Evolutionary conservation across 2,797 vertebrate species (phyloP), one percentile per base, ranked within the genome.

Genomic region (Tadarida brasiliensis): DNA sequence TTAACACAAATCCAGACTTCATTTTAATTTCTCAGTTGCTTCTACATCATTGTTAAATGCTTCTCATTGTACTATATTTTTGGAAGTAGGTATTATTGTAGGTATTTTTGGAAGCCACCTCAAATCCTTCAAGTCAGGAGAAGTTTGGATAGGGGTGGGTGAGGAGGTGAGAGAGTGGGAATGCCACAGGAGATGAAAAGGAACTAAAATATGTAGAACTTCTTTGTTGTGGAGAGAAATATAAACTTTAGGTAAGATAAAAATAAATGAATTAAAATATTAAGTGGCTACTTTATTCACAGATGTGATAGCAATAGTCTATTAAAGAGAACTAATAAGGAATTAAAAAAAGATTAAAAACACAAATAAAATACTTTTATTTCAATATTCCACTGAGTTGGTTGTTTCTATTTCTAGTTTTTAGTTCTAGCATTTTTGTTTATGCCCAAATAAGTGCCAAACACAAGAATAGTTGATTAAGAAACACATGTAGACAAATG

Each of bases 321-420:
- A 19, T 77, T 87, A 57, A 89, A 86, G 54, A 86, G 47, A 1
- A n/a, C 85, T 33, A 68, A 17, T 14, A 56, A 44, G 19, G 35
- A 63, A 8, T 61, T 26, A 56, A n/a, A 80, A 26, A 44, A 77
- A 65, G 30, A 28, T 54, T 49, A 35, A 7, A 76, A 84, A 87
- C 51, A 63, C 5, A 88, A 91, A 51, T 67, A 57, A 49, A 92
- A 81, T 77, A 59, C 11, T 87, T 94, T 91, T 87, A 59, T 89
- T 90, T 91, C 30, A 81, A 19, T 77, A 82, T 5, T 82, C n/a
- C 19, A 61, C 10, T 74, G 12, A 80, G 8, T 82, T 57, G 14
- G 54, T 61, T 49, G 17, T 73, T 68, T 81, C 10, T 90, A 26
- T 81, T 81, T 70, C 67, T 65, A 63, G 9, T 16, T 90, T 96